Evolutionary conservation across 2,888 invertebrate species (phyloP).

Genomic region (Ellobium chinense): DNA sequence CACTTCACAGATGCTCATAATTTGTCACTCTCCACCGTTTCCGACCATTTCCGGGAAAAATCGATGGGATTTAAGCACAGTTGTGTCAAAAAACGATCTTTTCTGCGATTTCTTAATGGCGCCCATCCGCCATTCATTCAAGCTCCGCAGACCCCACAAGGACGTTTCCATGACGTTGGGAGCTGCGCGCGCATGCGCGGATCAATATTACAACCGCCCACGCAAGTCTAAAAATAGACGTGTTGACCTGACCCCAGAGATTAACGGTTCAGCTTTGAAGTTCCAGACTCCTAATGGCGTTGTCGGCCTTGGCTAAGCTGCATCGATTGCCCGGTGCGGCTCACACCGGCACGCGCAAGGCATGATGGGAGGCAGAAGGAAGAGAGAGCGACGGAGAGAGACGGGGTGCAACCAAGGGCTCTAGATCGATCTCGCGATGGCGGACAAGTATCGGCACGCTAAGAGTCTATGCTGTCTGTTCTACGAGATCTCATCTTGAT

Average conservation of each 20-base stretch:
- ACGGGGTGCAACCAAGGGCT: too few relatives aligned
- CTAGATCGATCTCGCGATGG: too few relatives aligned
- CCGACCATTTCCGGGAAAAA: background rate
- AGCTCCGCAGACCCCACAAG: background rate
- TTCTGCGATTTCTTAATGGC: background rate
- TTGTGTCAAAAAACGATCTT: slow-evolving; percentile 15
- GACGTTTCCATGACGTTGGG: slow-evolving; percentile 11
- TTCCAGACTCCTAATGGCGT: background rate
- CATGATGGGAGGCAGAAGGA: too few relatives aligned
- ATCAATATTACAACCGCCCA: slow-evolving; percentile 13
- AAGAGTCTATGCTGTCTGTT: too few relatives aligned
- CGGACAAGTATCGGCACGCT: too few relatives aligned
- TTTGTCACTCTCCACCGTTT: background rate
- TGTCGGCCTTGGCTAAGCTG: background rate
- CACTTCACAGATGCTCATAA: background rate
- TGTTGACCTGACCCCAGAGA: background rate
- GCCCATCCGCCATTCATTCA: background rate
- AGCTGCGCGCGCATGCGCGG: background rate
- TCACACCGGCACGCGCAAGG: background rate
- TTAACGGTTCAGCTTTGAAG: background rate
- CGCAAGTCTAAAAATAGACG: background rate
- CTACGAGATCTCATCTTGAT: too few relatives aligned
- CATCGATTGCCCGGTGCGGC: background rate
- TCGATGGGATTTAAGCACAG: background rate
- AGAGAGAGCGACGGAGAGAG: too few relatives aligned